These are phyloP conservation scores for Nemopilema nomurai DNA, from an alignment of 30 jellyfish, hydroid and myxozoan genomes.

Conservation along the genomic window DNA sequence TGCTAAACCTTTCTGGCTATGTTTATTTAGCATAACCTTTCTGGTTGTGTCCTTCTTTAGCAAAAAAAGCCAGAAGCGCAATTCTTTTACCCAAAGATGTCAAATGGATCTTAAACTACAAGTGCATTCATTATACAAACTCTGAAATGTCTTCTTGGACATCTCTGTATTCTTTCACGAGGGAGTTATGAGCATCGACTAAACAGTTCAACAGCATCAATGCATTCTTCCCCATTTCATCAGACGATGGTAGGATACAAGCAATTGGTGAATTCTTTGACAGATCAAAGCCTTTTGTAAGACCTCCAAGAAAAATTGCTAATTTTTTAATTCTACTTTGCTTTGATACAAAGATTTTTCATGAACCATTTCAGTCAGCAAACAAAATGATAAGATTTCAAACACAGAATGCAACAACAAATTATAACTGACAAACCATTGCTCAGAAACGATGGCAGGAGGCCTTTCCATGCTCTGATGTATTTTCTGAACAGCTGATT, in stretches of 20 bases:
- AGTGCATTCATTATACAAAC: not conserved
- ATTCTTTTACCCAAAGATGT: no score
- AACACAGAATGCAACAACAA: no score
- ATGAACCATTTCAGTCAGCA: no score
- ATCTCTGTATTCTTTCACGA: not conserved
- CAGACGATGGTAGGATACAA: slow-evolving; percentile 26
- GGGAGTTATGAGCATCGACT: not conserved
- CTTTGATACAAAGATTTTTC: no score
- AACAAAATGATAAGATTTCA: no score
- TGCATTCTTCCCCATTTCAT: slow-evolving; percentile 14
- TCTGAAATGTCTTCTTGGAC: slow-evolving; percentile 13
- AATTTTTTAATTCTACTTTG: no score
- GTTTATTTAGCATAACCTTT: not conserved
- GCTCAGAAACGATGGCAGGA: slow-evolving; percentile 20
- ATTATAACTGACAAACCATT: no score
- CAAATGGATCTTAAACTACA: no score
- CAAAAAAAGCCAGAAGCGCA: no score
- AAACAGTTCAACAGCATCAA: not conserved
- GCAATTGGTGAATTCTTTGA: slow-evolving; percentile 34
- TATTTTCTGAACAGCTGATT: slow-evolving; percentile 10
- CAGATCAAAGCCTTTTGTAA: slow-evolving; percentile 1
- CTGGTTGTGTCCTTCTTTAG: no score
- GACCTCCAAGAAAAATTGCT: no score
- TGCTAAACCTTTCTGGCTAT: not conserved
- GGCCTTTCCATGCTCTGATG: slow-evolving; percentile 35